Evolutionary conservation across 2,113 vertebrate genomes (phyloP), one percentile per base, ranked within the genome.

Genomic region (Odocoileus hemionus): DNA sequence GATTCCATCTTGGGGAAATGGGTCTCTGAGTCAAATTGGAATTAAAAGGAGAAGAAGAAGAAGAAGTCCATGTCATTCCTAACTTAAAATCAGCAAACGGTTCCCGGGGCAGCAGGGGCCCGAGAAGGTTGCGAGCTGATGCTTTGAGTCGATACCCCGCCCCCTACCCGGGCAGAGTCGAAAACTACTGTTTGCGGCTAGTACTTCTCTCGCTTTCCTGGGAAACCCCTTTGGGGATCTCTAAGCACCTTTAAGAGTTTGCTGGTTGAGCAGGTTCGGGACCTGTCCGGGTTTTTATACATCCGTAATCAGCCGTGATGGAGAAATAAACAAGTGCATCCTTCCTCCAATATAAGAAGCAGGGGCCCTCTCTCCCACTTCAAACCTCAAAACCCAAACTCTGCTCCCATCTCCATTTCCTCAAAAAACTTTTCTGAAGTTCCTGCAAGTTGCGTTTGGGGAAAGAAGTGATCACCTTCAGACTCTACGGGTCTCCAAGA

Each of bases 401-500:
- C 79, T 33, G n/a, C 61, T 60, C 80, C 36, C 23, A n/a, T 58
- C 36, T 55, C 85, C 28, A 21, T 30, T 39, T 43, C 54, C 30
- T 33, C 54, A 39, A 26, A 84, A 79, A 98, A 97, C 87, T 96
- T 97, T 95, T 79, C 60, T 54, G 33, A 98, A 98, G 95, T 98
- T 97, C 39, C 54, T 5, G 0, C 57, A 93, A 96, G 91, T 94
- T 96, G 86, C 17, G 7, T 74, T 85, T 79, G 76, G 50, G 39
- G 60, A 25, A 39, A 76, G 91, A 84, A 70, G 39, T 7, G 14
- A 36, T 57, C 30, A 19, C 12, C 43, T 30, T 30, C 6, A 30
- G 52, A 61, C 55, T 84, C 23, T 78, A 17, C 10, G 55, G 39
- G 5, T 23, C 85, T 87, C 58, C n/a, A 16, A 6, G 43, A 11